Evolutionary conservation across 2,888 invertebrate species (phyloP).

Genomic region (Sthenelais limicola): DNA sequence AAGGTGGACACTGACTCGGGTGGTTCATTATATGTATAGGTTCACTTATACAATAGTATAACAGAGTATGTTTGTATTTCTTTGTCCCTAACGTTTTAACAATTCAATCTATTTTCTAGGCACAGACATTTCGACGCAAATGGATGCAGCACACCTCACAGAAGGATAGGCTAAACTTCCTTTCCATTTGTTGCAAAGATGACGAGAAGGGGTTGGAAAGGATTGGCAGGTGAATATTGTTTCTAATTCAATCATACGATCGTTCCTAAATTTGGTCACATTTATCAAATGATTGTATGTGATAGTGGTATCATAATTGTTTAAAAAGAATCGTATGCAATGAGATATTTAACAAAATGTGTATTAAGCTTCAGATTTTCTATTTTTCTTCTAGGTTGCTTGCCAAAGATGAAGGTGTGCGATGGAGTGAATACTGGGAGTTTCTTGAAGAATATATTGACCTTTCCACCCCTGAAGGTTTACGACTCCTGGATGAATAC

Average conservation of each 20-base stretch:
- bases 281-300: too few relatives aligned
- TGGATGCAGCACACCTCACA: conserved; percentile 88
- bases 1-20: too few relatives aligned
- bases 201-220: conserved; percentile 90
- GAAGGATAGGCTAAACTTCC: conserved; percentile 53
- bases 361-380: background rate
- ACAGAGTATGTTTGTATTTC: too few relatives aligned
- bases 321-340: too few relatives aligned
- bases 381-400: conserved; percentile 58
- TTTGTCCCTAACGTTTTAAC: too few relatives aligned
- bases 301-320: too few relatives aligned
- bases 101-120: conserved; percentile 53
- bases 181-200: conserved; percentile 77
- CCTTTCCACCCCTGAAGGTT: conserved; percentile 82
- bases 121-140: conserved; percentile 71
- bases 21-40: too few relatives aligned
- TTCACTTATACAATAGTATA: too few relatives aligned
- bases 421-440: conserved; percentile 95
- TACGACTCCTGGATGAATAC: conserved; percentile 83
- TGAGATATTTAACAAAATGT: too few relatives aligned
- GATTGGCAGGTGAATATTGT: conserved; percentile 78
- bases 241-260: too few relatives aligned
- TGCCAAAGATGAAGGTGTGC: conserved; percentile 61
- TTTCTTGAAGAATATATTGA: conserved; percentile 88
- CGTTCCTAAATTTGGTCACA: too few relatives aligned